Conservation (phyloP, 2,797 vertebrate genomes). For the Sarcoramphus papa region DNA sequence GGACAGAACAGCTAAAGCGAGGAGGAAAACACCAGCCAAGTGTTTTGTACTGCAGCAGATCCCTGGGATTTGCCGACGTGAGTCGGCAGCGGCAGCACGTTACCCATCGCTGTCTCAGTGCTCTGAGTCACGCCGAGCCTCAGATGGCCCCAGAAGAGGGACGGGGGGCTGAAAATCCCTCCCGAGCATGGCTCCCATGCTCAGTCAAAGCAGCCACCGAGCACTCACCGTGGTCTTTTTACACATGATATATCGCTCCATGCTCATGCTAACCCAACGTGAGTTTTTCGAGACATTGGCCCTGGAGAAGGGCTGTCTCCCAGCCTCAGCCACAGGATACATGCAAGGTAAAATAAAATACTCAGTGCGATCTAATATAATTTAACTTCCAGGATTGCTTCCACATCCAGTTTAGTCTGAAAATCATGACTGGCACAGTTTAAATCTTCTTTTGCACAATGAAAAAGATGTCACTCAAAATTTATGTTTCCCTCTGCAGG, state of each 20-base stretch:
- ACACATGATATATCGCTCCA: fast-evolving
- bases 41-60: background rate
- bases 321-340: background rate
- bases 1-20: background rate
- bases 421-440: background rate
- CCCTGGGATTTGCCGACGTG: background rate
- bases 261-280: fast-evolving
- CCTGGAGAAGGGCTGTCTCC: background rate
- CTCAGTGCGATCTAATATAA: background rate
- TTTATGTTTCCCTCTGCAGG: background rate
- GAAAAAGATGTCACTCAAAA: background rate
- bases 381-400: background rate
- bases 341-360: background rate
- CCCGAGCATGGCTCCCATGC: fast-evolving
- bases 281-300: background rate
- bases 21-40: background rate
- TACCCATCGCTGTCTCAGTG: fast-evolving
- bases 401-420: background rate
- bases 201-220: background rate
- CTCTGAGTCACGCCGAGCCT: background rate
- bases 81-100: background rate
- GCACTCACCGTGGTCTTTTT: background rate
- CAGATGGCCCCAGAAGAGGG: background rate
- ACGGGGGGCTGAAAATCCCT: background rate
- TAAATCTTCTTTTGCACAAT: background rate